phyloP scores from a whole-genome alignment of 2,888 invertebrate genomes.

The Orthosia incerta region DNA sequence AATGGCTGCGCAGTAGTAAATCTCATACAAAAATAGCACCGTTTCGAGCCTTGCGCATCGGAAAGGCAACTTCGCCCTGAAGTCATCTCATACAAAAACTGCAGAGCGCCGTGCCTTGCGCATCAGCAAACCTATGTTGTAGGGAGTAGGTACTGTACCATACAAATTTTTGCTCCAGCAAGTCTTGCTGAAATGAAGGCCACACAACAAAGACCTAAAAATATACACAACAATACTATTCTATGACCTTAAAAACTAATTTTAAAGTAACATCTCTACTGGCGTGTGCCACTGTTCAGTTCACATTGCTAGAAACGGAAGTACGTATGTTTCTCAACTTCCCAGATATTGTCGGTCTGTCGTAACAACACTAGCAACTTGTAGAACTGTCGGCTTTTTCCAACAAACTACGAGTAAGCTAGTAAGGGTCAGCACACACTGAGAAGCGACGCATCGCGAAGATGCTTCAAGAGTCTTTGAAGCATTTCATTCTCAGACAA shows the following conservation, averaged over 20 bases:
- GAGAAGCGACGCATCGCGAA: neutral
- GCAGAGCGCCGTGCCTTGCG: no score
- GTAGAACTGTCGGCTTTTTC: conserved; percentile 55
- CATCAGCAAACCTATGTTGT: no score
- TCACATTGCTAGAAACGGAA: conserved; percentile 58
- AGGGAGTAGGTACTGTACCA: no score
- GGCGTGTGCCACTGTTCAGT: conserved; percentile 33
- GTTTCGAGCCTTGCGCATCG: no score
- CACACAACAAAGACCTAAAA: neutral
- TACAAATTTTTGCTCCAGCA: neutral
- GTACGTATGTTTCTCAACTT: conserved; percentile 64
- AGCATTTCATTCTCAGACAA: no score
- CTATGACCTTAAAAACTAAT: conserved; percentile 29
- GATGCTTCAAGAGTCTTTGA: neutral
- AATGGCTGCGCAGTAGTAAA: no score
- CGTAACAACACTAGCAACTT: conserved; percentile 51
- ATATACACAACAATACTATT: conserved; percentile 13
- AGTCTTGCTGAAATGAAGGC: neutral
- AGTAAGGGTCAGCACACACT: neutral
- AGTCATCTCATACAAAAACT: no score
- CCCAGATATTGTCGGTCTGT: conserved; percentile 68
- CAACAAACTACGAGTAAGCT: conserved; percentile 13
- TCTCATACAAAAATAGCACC: no score
- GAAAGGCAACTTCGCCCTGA: no score
- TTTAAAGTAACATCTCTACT: conserved; percentile 24